Evolutionary conservation across 2,888 invertebrate genomes (phyloP).

Genomic region (Eristalinus aeneus): DNA sequence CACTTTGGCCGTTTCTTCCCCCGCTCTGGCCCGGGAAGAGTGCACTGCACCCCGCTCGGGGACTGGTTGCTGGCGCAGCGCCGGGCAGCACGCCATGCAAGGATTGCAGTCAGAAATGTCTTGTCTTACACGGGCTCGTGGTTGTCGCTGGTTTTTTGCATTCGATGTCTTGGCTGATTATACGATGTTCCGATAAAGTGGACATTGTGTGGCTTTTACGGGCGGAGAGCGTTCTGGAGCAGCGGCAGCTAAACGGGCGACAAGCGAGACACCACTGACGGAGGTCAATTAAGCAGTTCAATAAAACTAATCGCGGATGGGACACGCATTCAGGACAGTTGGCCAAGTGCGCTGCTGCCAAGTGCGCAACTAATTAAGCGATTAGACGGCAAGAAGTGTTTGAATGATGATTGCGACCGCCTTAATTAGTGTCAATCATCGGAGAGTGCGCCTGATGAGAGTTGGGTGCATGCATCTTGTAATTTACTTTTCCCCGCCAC

Average conservation of each 20-base stretch:
- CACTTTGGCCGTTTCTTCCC: slow-evolving; percentile 13
- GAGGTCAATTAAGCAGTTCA: slow-evolving; percentile 24
- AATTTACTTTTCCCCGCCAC: neutral
- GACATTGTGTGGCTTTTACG: neutral
- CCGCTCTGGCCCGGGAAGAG: neutral
- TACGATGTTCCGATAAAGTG: neutral
- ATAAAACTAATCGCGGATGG: neutral
- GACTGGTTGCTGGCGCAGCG: slow-evolving; percentile 35
- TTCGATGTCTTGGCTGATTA: neutral
- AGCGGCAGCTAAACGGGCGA: neutral
- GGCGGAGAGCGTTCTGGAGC: neutral
- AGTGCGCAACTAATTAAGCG: neutral
- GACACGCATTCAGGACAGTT: neutral
- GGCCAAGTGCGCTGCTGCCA: neutral
- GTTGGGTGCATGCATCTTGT: neutral
- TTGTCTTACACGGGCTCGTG: neutral
- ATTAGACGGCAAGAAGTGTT: neutral
- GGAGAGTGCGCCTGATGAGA: neutral
- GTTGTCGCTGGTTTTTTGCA: neutral
- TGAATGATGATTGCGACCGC: neutral
- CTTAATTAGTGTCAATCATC: neutral
- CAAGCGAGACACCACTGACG: slow-evolving; percentile 11
- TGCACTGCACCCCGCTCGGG: slow-evolving; percentile 44
- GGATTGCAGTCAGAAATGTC: neutral
- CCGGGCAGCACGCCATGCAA: slow-evolving; percentile 9